These are phyloP conservation scores for Epizoanthus illoricatus DNA, from an alignment of 92 coral and sea anemone genomes.

Conservation along the genomic window DNA sequence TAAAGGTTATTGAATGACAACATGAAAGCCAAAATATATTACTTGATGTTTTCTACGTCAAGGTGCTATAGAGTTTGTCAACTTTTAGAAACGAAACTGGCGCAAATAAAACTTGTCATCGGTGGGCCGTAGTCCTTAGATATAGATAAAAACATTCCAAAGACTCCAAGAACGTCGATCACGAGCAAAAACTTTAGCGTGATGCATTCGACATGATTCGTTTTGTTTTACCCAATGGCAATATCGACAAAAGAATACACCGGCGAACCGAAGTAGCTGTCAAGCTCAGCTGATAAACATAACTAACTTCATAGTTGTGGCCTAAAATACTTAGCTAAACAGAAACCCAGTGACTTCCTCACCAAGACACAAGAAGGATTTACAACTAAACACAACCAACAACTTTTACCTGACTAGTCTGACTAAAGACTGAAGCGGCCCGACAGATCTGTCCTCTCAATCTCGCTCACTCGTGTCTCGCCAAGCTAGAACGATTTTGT, in stretches of 20 bases:
- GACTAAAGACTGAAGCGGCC: too few species aligned
- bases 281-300: too few species aligned
- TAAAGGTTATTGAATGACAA: slow-evolving; percentile 4
- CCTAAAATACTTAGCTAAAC: slow-evolving; percentile 1
- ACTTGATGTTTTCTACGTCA: not conserved
- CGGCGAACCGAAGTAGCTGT: not conserved
- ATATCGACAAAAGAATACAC: not conserved
- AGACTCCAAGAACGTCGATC: not conserved
- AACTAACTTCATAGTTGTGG: not conserved
- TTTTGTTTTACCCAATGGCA: not conserved
- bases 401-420: slow-evolving; percentile 3
- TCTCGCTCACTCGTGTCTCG: not conserved
- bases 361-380: slow-evolving; percentile 8
- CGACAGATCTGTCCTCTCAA: not conserved
- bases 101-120: not conserved
- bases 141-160: not conserved
- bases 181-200: not conserved
- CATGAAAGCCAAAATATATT: not conserved
- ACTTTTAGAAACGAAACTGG: not conserved
- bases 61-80: not conserved
- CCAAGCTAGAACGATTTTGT: slow-evolving; percentile 6
- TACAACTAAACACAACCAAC: slow-evolving; percentile 5
- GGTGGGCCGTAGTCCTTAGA: not conserved
- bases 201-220: not conserved
- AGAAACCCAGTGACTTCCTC: not conserved